phyloP scores from a whole-genome alignment of 35 echinoderm and acorn worm species.

The Anneissia japonica region DNA sequence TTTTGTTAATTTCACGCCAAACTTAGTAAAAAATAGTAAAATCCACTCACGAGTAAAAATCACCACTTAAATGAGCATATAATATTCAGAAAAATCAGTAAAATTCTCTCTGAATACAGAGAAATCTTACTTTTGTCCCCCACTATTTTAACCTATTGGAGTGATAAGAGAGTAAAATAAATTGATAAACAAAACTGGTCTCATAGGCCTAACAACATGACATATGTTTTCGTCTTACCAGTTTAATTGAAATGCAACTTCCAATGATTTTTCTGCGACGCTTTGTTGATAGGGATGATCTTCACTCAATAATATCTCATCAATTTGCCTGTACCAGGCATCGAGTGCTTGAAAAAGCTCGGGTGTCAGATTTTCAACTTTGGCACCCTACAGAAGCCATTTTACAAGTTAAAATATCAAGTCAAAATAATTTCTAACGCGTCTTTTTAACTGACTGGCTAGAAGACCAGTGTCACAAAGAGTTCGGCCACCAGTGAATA shows the following conservation, averaged over 20 bases:
- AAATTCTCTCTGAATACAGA: too few relatives aligned
- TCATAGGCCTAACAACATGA: too few relatives aligned
- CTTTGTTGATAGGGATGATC: not conserved
- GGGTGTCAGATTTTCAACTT: not conserved
- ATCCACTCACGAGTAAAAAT: too few relatives aligned
- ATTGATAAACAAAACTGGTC: too few relatives aligned
- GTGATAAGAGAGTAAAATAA: too few relatives aligned
- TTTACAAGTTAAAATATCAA: too few relatives aligned
- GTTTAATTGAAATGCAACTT: not conserved
- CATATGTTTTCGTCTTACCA: not conserved
- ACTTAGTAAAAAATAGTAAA: too few relatives aligned
- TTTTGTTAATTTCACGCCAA: too few relatives aligned
- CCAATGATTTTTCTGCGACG: not conserved
- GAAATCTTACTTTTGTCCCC: not conserved
- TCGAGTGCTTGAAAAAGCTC: conserved; percentile 18
- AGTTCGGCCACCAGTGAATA: too few relatives aligned
- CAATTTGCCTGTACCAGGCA: conserved; percentile 22
- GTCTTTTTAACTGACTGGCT: not conserved
- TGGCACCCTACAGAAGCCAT: not conserved
- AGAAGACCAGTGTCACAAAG: too few relatives aligned
- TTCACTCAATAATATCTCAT: conserved; percentile 1
- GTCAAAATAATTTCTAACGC: not conserved
- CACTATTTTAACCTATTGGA: not conserved
- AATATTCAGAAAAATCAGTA: too few relatives aligned
- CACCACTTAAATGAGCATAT: too few relatives aligned